Evolutionary conservation across 2,888 invertebrate genomes (phyloP).

Genomic region (Ectropis crepuscularia): DNA sequence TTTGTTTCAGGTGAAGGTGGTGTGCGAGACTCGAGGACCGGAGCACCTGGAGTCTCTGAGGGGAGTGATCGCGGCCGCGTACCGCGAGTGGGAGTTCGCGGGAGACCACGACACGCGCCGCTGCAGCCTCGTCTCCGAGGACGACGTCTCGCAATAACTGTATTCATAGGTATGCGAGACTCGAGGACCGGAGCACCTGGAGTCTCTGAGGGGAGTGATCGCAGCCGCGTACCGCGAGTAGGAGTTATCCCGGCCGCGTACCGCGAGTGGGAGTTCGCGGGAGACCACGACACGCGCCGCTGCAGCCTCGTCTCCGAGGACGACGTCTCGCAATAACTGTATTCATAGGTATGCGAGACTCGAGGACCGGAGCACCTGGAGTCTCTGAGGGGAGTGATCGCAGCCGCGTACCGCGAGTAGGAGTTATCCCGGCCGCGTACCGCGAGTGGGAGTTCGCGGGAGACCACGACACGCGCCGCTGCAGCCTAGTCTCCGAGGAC

Average conservation of each 20-base stretch:
- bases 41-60: conserved; percentile 87
- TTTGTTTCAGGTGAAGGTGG: conserved; percentile 90
- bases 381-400: conserved; percentile 65
- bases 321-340: no score
- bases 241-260: no score
- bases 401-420: no score
- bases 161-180: conserved; percentile 96
- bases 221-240: no score
- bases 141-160: no score
- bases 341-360: conserved; percentile 95
- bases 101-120: conserved; percentile 56
- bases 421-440: conserved; percentile 87
- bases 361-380: conserved; percentile 91
- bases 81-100: conserved; percentile 85
- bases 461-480: conserved; percentile 55
- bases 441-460: conserved; percentile 82
- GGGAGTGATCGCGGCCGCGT: conserved; percentile 75
- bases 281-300: conserved; percentile 55
- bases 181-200: conserved; percentile 90
- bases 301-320: conserved; percentile 59
- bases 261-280: conserved; percentile 82
- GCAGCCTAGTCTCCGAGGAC: conserved; percentile 59
- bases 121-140: conserved; percentile 56
- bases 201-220: conserved; percentile 66
- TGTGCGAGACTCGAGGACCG: conserved; percentile 94